phyloP scores from a whole-genome alignment of 2,113 vertebrate genomes.

The Takifugu bimaculatus region DNA sequence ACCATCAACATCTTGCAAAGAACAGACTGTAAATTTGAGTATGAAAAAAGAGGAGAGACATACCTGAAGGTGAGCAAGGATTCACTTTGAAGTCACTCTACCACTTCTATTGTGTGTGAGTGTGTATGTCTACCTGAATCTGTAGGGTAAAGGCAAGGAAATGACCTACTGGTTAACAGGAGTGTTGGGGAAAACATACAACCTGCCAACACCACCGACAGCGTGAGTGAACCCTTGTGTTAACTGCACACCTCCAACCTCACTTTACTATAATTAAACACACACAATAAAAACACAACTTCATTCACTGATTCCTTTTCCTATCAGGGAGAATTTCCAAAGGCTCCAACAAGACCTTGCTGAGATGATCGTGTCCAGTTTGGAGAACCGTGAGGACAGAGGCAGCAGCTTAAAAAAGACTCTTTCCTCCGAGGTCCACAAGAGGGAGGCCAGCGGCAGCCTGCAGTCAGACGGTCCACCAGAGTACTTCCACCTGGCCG shows the following conservation, averaged over 20 bases:
- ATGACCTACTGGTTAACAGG: conserved; percentile 95
- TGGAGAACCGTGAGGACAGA: conserved; percentile 75
- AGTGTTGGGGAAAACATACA: conserved; percentile 80
- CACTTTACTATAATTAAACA: background rate
- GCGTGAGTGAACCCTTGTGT: conserved; percentile 78
- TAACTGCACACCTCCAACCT: background rate
- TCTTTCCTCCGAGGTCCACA: conserved; percentile 59
- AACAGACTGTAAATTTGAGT: conserved; percentile 88
- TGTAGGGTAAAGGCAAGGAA: conserved; percentile 91
- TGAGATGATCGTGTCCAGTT: conserved; percentile 82
- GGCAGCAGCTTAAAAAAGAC: conserved; percentile 62
- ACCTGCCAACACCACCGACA: conserved; percentile 87
- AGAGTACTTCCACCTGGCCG: conserved; percentile 89
- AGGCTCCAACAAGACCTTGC: conserved; percentile 88
- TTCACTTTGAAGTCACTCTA: background rate
- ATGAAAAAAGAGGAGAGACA: conserved; percentile 88
- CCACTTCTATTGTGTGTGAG: conserved; percentile 6
- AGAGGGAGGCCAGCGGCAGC: conserved; percentile 37
- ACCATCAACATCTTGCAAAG: conserved; percentile 90
- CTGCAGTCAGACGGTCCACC: conserved; percentile 58
- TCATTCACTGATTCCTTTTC: background rate
- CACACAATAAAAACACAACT: too few relatives aligned
- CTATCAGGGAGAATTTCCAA: conserved; percentile 89
- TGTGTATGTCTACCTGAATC: background rate
- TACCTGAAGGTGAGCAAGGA: conserved; percentile 84